Base-by-base conservation (phyloP, 1,140 invertebrate genomes). In the Adelges cooleyi region DNA sequence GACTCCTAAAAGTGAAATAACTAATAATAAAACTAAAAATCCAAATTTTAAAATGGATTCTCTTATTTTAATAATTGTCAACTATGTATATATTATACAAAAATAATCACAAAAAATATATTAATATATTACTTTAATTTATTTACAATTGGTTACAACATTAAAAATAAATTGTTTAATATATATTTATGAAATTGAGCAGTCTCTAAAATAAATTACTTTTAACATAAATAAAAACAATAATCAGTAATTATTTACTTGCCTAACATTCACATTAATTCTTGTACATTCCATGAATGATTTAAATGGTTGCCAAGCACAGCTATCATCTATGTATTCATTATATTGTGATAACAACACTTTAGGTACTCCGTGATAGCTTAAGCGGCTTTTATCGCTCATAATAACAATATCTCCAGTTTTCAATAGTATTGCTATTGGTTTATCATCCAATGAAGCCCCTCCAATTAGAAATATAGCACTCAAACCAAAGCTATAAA, bases 391-490 rank as follows among this genome's bases (percentile, higher is more conserved):
- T 71, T 81, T 75, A 67, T 82, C 81, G 8, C 85, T 86, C 90
- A 94, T 93, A 1, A 93, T 73, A 4, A 91, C 69, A 66, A 92
- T 77, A 77, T 94, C 90, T 9, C 90, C 90, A 75, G 86, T 90
- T 40, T 81, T 74, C 8, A 94, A 72, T 70, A 83, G 80, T 23
- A 94, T 72, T 2, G 88, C 81, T 11, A 79, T 74, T 8, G 89
- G 84, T 66, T 80, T 74, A 48, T 82, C 77, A 44, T 83, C 79
- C 70, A 85, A 81, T 0, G 77, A 82, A 66, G 71, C 69, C 25
- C 87, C 88, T 17, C 90, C 91, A 68, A 93, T 82, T 38, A 94
- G 74, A 77, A 94, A 93, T 70, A 94, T 82, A 10, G 88, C 89
- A 69, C 82, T 83, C 74, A 90, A 88, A 0, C 90, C 91, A 76